phyloP scores from a whole-genome alignment of 2,113 vertebrate genomes.

The Vireo altiloquus region DNA sequence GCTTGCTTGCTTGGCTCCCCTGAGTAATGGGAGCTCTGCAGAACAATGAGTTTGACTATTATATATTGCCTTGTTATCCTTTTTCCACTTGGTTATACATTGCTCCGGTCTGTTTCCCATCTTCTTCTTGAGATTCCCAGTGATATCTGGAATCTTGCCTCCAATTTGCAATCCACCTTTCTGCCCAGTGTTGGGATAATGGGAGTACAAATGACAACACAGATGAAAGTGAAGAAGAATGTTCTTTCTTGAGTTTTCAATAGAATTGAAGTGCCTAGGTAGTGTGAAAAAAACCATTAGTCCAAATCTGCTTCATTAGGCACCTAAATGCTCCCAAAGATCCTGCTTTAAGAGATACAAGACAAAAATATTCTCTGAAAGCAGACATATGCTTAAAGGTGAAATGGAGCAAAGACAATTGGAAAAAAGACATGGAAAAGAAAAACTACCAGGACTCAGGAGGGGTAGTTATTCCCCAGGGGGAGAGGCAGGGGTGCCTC shows the following conservation, averaged over 20 bases:
- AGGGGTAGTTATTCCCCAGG: rapidly evolving
- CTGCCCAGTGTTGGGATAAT: not conserved
- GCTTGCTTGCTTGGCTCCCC: not conserved
- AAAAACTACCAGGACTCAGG: rapidly evolving
- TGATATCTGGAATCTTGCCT: not conserved
- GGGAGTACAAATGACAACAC: not conserved
- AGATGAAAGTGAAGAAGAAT: not conserved
- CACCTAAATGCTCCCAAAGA: not conserved
- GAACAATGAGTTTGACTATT: not conserved
- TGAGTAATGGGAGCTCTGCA: not conserved
- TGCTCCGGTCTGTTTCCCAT: not conserved
- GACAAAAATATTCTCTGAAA: not conserved
- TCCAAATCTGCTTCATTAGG: slow-evolving; percentile 24
- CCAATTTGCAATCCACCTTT: not conserved
- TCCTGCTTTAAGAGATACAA: not conserved
- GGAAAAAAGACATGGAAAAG: not conserved
- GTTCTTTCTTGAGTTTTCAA: not conserved
- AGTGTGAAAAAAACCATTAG: not conserved
- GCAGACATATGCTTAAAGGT: not conserved
- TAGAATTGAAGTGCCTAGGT: not conserved
- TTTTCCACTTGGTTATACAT: not conserved
- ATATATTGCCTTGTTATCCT: not conserved
- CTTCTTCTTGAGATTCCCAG: not conserved
- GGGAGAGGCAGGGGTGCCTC: rapidly evolving
- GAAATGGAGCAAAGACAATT: not conserved